Evolutionary conservation across 92 coral and sea anemone species (phyloP), one percentile per base, ranked within the genome.

Genomic region (Porites divaricata): DNA sequence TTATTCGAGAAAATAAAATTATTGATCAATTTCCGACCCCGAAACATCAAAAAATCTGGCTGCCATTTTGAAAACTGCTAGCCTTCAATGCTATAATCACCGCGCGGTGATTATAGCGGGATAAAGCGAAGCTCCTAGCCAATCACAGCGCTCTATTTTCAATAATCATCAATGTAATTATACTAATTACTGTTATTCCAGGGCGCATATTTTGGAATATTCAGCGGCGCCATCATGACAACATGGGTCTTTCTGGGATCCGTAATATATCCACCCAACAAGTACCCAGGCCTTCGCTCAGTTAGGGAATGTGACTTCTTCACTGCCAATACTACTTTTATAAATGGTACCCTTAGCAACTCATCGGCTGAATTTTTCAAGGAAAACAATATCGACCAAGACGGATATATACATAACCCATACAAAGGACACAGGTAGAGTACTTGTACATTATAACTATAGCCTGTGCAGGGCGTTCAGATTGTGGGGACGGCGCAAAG

Each of bases 191-290:
- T 79, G 23, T 28, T 23, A 6, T 22, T 68, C 1, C 45, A 90
- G 98, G 98, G 98, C 16, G 98, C 98, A 14, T 95, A 95, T 70
- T 93, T 92, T 56, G 98, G 98, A 19, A 62, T 90, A 14, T 90
- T 92, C 65, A 63, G 83, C 35, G 96, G 94, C 6, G 92, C 94
- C 13, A 76, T 74, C 19, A 51, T 92, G 66, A 90, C 95, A 9
- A 64, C 80, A 12, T 95, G 98, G 98, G 93, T 95, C 11, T 95
- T 92, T 86, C 17, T 92, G 45, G 98, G 98, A 0, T 83, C 95
- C 17, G 87, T 81, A 75, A 21, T 95, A 79, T 90, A 87, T 91
- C 95, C 95, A 22, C 98, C 98, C 9, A 89, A 95, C 77, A 92
- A 88, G 86, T 88, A 91, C 90, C 95, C 90, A 59, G 93, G 95